phyloP scores from a whole-genome alignment of 2,797 vertebrate genomes.

The Vireo griseus region DNA sequence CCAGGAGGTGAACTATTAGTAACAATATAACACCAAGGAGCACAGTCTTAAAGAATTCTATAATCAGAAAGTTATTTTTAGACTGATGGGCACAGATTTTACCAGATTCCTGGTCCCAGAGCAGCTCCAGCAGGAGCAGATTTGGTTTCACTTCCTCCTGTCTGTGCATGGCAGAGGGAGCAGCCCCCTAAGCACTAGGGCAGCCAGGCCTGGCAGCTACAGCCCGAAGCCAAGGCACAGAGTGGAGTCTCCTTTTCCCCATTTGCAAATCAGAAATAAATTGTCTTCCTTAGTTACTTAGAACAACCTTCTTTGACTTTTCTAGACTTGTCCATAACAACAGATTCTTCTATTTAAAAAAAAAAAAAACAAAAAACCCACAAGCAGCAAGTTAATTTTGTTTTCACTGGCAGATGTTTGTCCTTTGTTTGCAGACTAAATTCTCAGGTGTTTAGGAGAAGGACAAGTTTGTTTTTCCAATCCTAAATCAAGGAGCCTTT shows the following conservation, averaged over 20 bases:
- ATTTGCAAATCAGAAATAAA: background rate
- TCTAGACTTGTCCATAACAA: background rate
- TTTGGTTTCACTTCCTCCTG: background rate
- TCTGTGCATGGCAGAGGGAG: background rate
- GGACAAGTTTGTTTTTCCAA: background rate
- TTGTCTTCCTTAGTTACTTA: accelerated
- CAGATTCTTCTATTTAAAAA: background rate
- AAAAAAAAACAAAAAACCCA: too few relatives aligned
- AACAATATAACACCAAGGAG: background rate
- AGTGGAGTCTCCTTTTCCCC: background rate
- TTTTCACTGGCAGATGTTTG: background rate
- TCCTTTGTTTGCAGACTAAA: background rate
- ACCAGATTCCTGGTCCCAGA: background rate
- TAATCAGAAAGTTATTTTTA: background rate
- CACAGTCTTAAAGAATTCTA: background rate
- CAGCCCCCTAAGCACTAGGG: too few relatives aligned
- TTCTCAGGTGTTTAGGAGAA: background rate
- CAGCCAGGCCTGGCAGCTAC: background rate
- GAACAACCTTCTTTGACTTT: background rate
- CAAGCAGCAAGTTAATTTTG: background rate
- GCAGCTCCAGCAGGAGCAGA: background rate
- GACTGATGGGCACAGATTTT: background rate
- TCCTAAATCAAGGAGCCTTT: background rate
- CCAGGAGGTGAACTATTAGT: background rate
- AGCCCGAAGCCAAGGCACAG: background rate